phyloP scores from a whole-genome alignment of 2,113 vertebrate genomes.

The Chionodraco myersi region DNA sequence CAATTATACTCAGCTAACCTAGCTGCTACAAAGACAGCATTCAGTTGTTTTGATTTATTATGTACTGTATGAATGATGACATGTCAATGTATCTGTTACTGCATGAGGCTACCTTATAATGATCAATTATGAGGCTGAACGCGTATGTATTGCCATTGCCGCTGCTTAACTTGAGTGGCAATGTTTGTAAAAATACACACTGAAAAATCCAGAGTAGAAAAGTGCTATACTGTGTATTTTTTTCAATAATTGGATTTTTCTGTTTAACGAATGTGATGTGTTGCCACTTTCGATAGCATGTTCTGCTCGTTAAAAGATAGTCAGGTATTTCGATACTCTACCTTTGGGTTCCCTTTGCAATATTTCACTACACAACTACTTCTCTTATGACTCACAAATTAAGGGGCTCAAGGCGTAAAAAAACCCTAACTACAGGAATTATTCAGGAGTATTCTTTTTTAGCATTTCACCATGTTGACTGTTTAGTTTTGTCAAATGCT shows the following conservation, averaged over 20 bases:
- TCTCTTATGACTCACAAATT: too few species aligned
- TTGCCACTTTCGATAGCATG: not conserved
- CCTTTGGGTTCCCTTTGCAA: not conserved
- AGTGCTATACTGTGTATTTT: not conserved
- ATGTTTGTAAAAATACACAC: constrained; percentile 4
- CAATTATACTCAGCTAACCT: constrained; percentile 23
- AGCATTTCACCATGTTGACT: constrained; percentile 12
- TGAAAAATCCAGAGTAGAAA: constrained; percentile 5
- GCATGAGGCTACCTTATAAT: constrained; percentile 27
- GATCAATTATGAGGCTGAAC: constrained; percentile 24
- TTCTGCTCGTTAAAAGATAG: not conserved
- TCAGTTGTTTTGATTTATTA: constrained; percentile 49
- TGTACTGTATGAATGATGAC: constrained; percentile 36
- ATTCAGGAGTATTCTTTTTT: constrained; percentile 2
- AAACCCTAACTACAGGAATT: not conserved
- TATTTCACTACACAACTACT: constrained; percentile 8
- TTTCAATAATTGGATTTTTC: not conserved
- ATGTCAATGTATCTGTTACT: constrained; percentile 10
- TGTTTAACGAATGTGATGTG: not conserved
- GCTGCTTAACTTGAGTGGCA: constrained; percentile 1
- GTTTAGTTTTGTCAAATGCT: constrained; percentile 38
- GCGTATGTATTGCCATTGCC: not conserved
- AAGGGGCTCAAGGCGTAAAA: not conserved
- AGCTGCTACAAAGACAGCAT: not conserved
- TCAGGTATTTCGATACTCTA: constrained; percentile 1